These are phyloP conservation scores for Tolmerus cingulatus DNA, from an alignment of 2,888 invertebrate genomes.

Conservation along the genomic window DNA sequence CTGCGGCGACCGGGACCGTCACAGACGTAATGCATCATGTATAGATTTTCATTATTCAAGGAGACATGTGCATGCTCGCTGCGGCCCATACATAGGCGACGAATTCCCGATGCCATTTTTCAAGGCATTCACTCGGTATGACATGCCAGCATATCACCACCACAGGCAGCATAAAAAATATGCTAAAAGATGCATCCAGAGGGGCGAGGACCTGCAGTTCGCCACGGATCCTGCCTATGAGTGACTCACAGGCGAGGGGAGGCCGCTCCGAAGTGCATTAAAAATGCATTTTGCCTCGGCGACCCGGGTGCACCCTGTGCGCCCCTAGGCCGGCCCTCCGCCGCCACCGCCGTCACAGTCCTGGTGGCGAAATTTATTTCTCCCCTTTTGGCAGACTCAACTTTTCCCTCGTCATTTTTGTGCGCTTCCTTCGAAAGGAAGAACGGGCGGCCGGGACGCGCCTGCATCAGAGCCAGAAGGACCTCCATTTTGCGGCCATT, in stretches of 20 bases:
- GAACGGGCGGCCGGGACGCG: not conserved
- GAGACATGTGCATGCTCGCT: conserved; percentile 29
- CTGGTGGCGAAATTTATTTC: conserved; percentile 35
- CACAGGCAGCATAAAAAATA: conserved; percentile 20
- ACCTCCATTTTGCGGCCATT: not conserved
- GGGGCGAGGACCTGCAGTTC: not conserved
- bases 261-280: conserved; percentile 42
- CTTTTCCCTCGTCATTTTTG: conserved; percentile 23
- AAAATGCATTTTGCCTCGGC: conserved; percentile 44
- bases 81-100: conserved; percentile 35
- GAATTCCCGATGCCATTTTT: conserved; percentile 36
- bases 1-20: not conserved
- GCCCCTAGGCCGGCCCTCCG: not conserved
- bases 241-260: conserved; percentile 2
- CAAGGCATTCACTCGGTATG: conserved; percentile 34
- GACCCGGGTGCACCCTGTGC: not conserved
- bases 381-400: conserved; percentile 26
- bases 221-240: conserved; percentile 6
- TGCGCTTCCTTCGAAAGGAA: not conserved
- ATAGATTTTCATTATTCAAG: conserved; percentile 41
- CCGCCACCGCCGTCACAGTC: conserved; percentile 14
- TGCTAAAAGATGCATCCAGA: conserved; percentile 31
- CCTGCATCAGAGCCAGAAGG: not conserved
- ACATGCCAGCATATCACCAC: conserved; percentile 24
- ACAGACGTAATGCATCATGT: conserved; percentile 33